Evolutionary conservation across 2,797 vertebrate genomes (phyloP), one percentile per base, ranked within the genome.

Genomic region (Eulemur coronatus): DNA sequence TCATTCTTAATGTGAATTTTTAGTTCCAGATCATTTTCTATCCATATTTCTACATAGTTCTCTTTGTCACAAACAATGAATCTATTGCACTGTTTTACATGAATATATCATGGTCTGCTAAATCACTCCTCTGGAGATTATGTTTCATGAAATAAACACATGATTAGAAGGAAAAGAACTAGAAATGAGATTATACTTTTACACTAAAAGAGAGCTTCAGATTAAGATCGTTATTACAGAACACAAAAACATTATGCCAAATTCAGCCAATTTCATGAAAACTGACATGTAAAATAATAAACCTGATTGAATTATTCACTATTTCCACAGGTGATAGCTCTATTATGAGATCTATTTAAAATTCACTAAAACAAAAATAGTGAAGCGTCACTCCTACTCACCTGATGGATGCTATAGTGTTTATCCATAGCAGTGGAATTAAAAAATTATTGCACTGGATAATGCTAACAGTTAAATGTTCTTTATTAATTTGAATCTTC

Each of bases 101-200:
- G 22, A 81, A 50, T 84, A 43, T 35, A 48, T 84, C 41, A 75
- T 35, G n/a, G 76, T 28, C 6, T 78, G 43, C 48, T 90, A 84
- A 93, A n/a, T 48, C 9, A 7, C 2, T 59, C 46, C 24, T 43
- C 28, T 33, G 33, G 41, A 95, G 5, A 67, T 85, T 75, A n/a
- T 85, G 20, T 52, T 91, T 94, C 48, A n/a, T 72, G 46, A 94
- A 94, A 28, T 82, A 95, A 89, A 80, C 1, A 59, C 3, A 0
- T 46, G 9, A 91, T 85, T n/a, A 89, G 90, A 95, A 24, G 41
- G 35, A 84, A 97, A 84, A 86, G 1, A 65, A 90, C 73, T 57
- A 28, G 8, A 59, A 92, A 90, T 41, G 3, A 89, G 80, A 61
- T 82, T 72, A 46, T 22, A 52, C 4, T 17, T 91, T 48, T 75